These are phyloP conservation scores for Etheostoma perlongum DNA, from an alignment of 2,797 vertebrate species.

Conservation along the genomic window DNA sequence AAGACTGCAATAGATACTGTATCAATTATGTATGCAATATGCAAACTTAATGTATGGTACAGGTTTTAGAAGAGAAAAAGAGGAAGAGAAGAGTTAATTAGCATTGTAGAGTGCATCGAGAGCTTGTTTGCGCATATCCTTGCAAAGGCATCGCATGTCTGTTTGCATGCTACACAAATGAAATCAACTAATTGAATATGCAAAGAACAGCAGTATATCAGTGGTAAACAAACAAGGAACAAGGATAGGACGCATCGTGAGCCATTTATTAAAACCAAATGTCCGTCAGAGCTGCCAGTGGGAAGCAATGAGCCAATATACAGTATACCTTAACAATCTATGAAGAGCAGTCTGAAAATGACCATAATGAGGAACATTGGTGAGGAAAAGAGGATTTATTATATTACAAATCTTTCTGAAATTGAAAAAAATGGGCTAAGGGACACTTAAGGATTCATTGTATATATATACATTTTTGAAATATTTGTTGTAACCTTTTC, in stretches of 20 bases:
- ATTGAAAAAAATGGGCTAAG: background rate
- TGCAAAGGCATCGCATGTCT: slow-evolving; percentile 68
- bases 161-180: slow-evolving; percentile 77
- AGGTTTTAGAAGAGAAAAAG: slow-evolving; percentile 36
- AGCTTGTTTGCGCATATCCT: slow-evolving; percentile 75
- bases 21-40: slow-evolving; percentile 48
- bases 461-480: background rate
- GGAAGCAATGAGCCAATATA: slow-evolving; percentile 22
- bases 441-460: slow-evolving; percentile 1
- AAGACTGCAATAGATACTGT: slow-evolving; percentile 27
- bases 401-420: background rate
- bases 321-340: slow-evolving; percentile 16
- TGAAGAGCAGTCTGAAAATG: slow-evolving; percentile 1
- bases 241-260: slow-evolving; percentile 50
- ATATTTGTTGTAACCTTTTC: slow-evolving; percentile 40
- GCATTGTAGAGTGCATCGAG: slow-evolving; percentile 66
- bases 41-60: slow-evolving; percentile 26
- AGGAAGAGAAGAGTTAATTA: slow-evolving; percentile 65
- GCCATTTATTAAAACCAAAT: slow-evolving; percentile 60
- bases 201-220: slow-evolving; percentile 73
- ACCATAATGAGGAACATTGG: slow-evolving; percentile 8
- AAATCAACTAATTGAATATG: slow-evolving; percentile 77
- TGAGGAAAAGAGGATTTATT: slow-evolving; percentile 11
- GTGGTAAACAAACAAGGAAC: slow-evolving; percentile 63
- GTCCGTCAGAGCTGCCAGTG: slow-evolving; percentile 38